Evolutionary conservation across 2,888 invertebrate species (phyloP).

Genomic region (Conops quadrifasciatus): DNA sequence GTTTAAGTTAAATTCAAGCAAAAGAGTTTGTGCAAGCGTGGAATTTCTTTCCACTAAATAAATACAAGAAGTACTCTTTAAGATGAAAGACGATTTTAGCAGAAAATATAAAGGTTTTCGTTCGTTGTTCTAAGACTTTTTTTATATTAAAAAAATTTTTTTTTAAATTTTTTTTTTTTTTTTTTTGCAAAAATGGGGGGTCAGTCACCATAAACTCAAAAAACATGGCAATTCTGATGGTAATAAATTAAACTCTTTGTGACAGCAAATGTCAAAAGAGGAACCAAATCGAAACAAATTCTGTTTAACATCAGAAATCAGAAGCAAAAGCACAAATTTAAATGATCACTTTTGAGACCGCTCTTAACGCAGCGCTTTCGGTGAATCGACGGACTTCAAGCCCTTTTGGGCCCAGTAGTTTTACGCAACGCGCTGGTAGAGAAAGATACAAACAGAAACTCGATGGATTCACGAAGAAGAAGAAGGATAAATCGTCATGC

Average conservation of each 20-base stretch:
- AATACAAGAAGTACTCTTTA: too few species aligned
- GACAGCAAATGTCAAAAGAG: constrained; percentile 33
- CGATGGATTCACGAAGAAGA: constrained; percentile 28
- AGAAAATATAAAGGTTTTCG: constrained; percentile 1
- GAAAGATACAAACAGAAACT: too few species aligned
- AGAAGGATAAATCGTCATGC: constrained; percentile 40
- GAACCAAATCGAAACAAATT: constrained; percentile 31
- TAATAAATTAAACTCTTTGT: constrained; percentile 30
- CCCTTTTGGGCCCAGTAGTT: background rate
- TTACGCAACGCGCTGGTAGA: background rate
- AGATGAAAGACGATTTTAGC: constrained; percentile 1
- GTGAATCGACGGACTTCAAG: constrained; percentile 25
- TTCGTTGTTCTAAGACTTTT: too few species aligned
- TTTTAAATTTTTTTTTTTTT: too few species aligned
- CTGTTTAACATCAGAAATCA: background rate
- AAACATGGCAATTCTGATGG: too few species aligned
- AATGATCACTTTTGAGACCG: background rate
- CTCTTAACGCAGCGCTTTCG: background rate
- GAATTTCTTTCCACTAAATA: background rate
- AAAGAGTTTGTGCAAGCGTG: background rate
- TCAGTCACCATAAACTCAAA: too few species aligned
- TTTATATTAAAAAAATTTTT: too few species aligned
- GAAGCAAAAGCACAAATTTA: constrained; percentile 15
- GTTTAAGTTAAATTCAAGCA: constrained; percentile 10
- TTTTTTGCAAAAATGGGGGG: too few species aligned